Evolutionary conservation across 2,113 vertebrate species (phyloP).

Genomic region (Prunella fulvescens): DNA sequence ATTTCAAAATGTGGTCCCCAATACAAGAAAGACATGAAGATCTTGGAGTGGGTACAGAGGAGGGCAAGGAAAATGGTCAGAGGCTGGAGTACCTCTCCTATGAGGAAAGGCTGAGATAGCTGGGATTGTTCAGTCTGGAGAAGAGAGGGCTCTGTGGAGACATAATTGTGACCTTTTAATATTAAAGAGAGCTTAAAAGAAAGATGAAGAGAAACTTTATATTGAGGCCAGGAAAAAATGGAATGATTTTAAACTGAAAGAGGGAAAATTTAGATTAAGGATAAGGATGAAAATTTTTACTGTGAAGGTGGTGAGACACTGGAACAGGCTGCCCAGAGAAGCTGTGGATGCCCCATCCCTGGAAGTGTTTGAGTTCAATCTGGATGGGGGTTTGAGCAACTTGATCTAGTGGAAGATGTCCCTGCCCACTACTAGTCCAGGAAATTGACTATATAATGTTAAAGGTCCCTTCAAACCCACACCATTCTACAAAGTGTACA

Average conservation of each 20-base stretch:
- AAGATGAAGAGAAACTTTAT: neutral
- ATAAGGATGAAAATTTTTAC: neutral
- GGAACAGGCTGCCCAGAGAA: neutral
- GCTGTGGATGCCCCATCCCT: neutral
- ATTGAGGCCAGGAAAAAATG: neutral
- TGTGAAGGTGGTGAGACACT: neutral
- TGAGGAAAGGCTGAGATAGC: neutral
- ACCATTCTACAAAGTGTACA: neutral
- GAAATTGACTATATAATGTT: neutral
- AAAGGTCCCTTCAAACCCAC: neutral
- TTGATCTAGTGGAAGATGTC: neutral
- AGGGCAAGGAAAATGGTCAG: neutral
- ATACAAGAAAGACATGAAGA: neutral
- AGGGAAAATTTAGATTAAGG: neutral
- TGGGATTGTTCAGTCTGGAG: neutral
- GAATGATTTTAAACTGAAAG: neutral
- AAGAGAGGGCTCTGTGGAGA: neutral
- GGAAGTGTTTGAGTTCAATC: neutral
- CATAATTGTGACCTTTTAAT: neutral
- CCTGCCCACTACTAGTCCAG: neutral
- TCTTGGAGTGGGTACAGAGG: neutral
- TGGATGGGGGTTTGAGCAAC: neutral
- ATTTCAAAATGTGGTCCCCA: neutral
- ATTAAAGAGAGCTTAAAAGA: neutral
- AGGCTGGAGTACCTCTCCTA: neutral